Evolutionary conservation across 2,113 vertebrate genomes (phyloP), one percentile per base, ranked within the genome.

Genomic region (Bubo scandiacus): DNA sequence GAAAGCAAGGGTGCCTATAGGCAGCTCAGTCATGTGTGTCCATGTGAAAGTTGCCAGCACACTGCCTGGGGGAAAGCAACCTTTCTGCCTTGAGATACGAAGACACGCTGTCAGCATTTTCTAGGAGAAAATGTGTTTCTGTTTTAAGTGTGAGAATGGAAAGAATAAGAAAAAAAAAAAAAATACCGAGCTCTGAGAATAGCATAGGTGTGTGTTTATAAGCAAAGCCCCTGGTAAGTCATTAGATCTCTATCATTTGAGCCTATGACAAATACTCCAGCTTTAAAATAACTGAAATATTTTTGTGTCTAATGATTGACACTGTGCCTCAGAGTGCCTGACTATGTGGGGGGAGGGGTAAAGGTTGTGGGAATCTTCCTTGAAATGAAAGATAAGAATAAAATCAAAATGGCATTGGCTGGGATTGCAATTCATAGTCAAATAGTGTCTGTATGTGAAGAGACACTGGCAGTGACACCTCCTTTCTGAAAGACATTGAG

Each of bases 121-220:
- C 90, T 82, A 79, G 51, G 71, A 94, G 55, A 84, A 97, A 96
- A 92, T 32, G 32, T 90, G 51, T 90, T 73, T 94, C 63, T 95
- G 58, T 92, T 97, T 98, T 86, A 97, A 95, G 88, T 78, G 52
- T 17, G 67, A 93, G 81, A 96, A 96, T 66, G 59, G 58, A 86
- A 88, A 95, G 49, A 84, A 66, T 92, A 73, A 63, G 19, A 40
- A 71, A 87, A 79, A 77, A 83, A 58, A 57, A 54, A 20, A 86
- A 42, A 73, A 57, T 36, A 67, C 12, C 1, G 7, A 72, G 21
- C 42, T 57, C 80, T 45, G 43, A 83, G 79, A 81, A 21, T 3
- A 42, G 11, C 21, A 67, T 57, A 79, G 25, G 15, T 49, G 43
- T 52, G 9, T 61, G 49, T 90, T 65, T 74, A 77, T 72, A 93